Conservation (phyloP, 2,113 vertebrate species). For the Chaetura pelagica region DNA sequence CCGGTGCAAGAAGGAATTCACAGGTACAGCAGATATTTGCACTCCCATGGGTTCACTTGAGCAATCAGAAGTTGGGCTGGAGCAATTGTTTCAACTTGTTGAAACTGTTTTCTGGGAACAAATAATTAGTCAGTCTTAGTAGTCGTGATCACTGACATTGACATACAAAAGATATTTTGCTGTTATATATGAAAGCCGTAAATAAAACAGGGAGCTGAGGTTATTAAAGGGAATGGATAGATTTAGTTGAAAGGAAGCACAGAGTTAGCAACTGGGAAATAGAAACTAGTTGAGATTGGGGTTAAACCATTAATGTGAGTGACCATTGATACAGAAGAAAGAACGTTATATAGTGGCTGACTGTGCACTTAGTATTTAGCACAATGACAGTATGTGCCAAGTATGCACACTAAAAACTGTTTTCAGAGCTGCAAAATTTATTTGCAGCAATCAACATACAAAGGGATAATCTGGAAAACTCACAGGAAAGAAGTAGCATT, state of each 20-base stretch:
- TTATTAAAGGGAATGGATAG: not conserved
- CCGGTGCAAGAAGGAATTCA: conserved; percentile 98
- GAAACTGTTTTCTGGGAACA: not conserved
- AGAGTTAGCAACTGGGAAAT: not conserved
- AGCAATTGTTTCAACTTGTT: not conserved
- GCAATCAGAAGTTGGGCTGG: not conserved
- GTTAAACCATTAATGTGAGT: not conserved
- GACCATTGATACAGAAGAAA: not conserved
- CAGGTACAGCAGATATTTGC: conserved; percentile 76
- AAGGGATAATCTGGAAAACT: not conserved
- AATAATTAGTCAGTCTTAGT: not conserved
- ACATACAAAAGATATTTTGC: not conserved
- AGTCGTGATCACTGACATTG: not conserved
- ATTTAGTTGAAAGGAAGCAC: not conserved
- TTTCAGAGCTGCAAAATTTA: not conserved
- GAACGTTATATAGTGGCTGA: not conserved
- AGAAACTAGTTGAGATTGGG: not conserved
- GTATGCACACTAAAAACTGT: not conserved
- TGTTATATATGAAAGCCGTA: not conserved
- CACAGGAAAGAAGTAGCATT: not conserved
- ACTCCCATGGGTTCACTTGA: not conserved
- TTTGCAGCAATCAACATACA: not conserved
- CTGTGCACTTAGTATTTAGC: not conserved
- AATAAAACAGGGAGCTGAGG: not conserved
- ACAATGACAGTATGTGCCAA: not conserved